These are phyloP conservation scores for Poeciliopsis infans DNA, from an alignment of 2,797 vertebrate genomes.

Conservation along the genomic window DNA sequence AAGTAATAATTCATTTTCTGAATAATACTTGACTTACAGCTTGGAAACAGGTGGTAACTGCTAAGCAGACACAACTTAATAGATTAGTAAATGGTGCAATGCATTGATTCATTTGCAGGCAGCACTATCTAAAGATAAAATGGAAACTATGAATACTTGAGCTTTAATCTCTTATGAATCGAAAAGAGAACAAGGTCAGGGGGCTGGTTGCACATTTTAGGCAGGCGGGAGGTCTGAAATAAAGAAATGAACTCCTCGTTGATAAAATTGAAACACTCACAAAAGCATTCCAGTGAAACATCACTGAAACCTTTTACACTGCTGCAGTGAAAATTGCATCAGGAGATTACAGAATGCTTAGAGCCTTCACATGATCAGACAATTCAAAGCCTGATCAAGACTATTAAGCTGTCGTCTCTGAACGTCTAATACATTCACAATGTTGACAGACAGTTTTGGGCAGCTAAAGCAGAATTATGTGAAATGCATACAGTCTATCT, in stretches of 20 bases:
- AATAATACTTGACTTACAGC: slow-evolving; percentile 56
- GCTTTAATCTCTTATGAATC: slow-evolving; percentile 15
- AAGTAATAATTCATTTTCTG: slow-evolving; percentile 30
- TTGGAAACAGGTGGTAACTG: slow-evolving; percentile 52
- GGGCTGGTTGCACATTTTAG: slow-evolving; percentile 17
- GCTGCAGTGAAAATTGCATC: slow-evolving; percentile 65
- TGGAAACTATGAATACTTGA: slow-evolving; percentile 13
- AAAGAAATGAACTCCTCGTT: slow-evolving; percentile 7
- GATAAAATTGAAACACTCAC: slow-evolving; percentile 14
- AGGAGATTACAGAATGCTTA: slow-evolving; percentile 66
- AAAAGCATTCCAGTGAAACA: slow-evolving; percentile 39
- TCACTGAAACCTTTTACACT: slow-evolving; percentile 37
- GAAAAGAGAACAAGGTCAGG: slow-evolving; percentile 16
- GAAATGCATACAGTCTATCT: slow-evolving; percentile 68
- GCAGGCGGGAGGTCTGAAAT: slow-evolving; percentile 18
- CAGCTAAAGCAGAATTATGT: slow-evolving; percentile 68
- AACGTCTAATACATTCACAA: slow-evolving; percentile 68
- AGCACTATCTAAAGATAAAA: slow-evolving; percentile 37
- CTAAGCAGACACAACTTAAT: slow-evolving; percentile 53
- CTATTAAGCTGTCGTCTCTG: slow-evolving; percentile 73
- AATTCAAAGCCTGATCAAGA: slow-evolving; percentile 67
- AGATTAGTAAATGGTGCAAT: slow-evolving; percentile 51
- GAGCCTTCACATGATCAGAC: slow-evolving; percentile 70
- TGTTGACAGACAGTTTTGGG: slow-evolving; percentile 71
- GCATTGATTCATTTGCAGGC: slow-evolving; percentile 28